phyloP scores from a whole-genome alignment of 2,113 vertebrate species.

The Isurus oxyrinchus region DNA sequence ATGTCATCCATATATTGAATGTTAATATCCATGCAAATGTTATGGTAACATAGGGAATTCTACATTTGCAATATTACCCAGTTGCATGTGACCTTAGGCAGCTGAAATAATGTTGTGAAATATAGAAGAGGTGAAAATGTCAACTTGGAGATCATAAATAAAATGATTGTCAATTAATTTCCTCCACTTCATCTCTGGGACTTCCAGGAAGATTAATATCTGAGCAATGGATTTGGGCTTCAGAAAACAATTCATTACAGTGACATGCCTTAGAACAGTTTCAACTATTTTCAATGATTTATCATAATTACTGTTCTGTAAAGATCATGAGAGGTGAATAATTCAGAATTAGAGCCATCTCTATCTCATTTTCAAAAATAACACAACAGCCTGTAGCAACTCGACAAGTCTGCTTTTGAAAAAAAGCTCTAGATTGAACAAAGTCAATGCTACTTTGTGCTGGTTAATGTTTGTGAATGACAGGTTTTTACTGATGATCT shows the following conservation, averaged over 20 bases:
- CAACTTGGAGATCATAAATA: slow-evolving; percentile 20
- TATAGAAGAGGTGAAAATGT: background rate
- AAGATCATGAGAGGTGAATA: background rate
- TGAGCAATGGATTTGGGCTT: background rate
- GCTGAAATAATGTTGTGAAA: background rate
- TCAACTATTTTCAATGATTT: background rate
- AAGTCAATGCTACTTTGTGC: no score
- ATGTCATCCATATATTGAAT: background rate
- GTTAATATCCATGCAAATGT: slow-evolving; percentile 8
- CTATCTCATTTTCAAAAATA: background rate
- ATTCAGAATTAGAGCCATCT: background rate
- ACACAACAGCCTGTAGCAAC: background rate
- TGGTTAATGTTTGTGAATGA: background rate
- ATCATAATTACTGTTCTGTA: background rate
- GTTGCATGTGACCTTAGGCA: background rate
- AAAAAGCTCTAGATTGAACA: background rate
- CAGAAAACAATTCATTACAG: background rate
- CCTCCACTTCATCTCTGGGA: no score
- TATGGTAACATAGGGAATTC: background rate
- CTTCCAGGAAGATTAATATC: background rate
- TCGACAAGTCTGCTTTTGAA: background rate
- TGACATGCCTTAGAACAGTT: background rate
- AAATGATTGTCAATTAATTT: background rate
- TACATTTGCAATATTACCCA: background rate
- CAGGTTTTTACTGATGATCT: background rate